Percentiles rank a stretch among this genome's conserved stretches.
phyloP scores from a whole-genome alignment of 2,113 vertebrate genomes.

The Cyanoderma ruficeps region DNA sequence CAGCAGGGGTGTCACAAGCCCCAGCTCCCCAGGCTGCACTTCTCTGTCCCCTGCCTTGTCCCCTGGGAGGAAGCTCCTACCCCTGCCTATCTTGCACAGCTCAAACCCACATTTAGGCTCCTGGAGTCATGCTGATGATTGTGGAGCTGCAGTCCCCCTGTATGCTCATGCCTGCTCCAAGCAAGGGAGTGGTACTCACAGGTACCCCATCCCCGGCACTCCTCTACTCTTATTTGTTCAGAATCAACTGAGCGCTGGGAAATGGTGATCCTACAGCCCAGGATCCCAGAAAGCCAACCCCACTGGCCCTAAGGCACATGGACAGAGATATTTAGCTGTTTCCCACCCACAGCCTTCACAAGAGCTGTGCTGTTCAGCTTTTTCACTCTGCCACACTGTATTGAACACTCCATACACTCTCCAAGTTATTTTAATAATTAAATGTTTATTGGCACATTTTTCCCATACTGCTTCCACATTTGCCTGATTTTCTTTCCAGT shows the following conservation, averaged over 20 bases:
- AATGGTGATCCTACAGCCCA: background rate
- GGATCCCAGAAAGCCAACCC: background rate
- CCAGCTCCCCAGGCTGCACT: background rate
- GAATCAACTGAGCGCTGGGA: background rate
- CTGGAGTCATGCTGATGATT: rapidly evolving
- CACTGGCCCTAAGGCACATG: rapidly evolving
- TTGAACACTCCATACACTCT: background rate
- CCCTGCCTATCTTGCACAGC: background rate
- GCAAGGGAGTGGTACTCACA: background rate
- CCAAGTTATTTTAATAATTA: constrained; percentile 30
- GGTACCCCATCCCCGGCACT: background rate
- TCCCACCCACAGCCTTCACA: background rate
- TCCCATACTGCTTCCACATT: background rate
- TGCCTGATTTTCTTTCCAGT: background rate
- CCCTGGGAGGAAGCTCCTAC: background rate
- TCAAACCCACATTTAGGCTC: background rate
- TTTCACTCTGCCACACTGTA: background rate
- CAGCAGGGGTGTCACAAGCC: rapidly evolving
- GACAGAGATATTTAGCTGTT: background rate
- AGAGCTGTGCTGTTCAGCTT: background rate
- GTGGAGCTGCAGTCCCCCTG: background rate
- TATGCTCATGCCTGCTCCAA: background rate
- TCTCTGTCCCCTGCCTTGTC: background rate
- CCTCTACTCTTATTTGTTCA: background rate
- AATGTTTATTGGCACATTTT: constrained; percentile 27